Conservation (phyloP, 2,888 invertebrate species). For the Cerastis rubricosa region DNA sequence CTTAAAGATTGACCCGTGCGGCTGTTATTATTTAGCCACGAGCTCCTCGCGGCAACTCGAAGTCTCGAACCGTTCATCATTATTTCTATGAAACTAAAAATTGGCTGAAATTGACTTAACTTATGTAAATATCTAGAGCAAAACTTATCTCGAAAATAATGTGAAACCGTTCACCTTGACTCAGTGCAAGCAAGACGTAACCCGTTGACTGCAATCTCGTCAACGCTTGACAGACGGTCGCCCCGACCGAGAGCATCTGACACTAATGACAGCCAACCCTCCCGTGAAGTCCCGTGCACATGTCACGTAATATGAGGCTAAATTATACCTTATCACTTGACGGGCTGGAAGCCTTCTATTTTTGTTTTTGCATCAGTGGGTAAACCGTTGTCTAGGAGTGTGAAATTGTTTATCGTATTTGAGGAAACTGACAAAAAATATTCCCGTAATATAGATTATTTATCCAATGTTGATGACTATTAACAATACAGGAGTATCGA, state of each 20-base stretch:
- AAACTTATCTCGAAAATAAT: conserved; percentile 5
- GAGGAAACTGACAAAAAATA: conserved; percentile 1
- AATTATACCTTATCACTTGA: conserved; percentile 85
- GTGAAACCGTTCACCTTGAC: conserved; percentile 62
- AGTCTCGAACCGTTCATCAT: neutral
- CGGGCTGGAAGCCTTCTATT: conserved; percentile 62
- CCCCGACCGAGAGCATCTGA: conserved; percentile 74
- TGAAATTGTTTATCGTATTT: conserved; percentile 53
- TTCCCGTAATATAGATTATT: conserved; percentile 8
- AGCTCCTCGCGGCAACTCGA: neutral
- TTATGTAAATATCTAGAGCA: neutral
- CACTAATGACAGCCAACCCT: conserved; percentile 87
- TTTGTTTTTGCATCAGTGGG: conserved; percentile 64
- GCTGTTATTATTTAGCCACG: too few relatives aligned
- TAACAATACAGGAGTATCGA: neutral
- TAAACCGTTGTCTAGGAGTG: conserved; percentile 49
- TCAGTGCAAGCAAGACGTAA: conserved; percentile 60
- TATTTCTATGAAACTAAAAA: neutral
- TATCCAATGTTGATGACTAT: neutral
- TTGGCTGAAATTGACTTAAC: neutral
- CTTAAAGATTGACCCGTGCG: too few relatives aligned
- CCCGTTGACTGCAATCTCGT: conserved; percentile 60
- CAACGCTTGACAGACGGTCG: conserved; percentile 76
- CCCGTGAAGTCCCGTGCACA: conserved; percentile 84
- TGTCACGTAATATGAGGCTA: conserved; percentile 77